These are phyloP conservation scores for Acrocephalus arundinaceus DNA, from an alignment of 2,113 vertebrate genomes.

Conservation along the genomic window DNA sequence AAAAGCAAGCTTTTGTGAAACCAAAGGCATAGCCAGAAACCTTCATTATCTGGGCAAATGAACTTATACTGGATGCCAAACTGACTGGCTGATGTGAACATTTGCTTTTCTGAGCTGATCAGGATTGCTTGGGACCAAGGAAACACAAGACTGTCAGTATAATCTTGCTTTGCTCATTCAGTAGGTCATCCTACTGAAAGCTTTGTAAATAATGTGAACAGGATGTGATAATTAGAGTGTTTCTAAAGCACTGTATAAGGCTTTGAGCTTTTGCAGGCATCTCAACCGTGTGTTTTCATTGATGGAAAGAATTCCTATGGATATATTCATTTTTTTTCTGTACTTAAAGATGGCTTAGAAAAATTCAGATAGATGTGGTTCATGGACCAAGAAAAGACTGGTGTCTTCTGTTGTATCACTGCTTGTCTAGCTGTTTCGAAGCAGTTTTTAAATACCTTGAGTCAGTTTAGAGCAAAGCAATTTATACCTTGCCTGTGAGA, in stretches of 20 bases:
- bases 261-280: not conserved
- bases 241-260: not conserved
- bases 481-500: not conserved
- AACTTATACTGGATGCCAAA: not conserved
- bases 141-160: not conserved
- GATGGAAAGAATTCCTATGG: not conserved
- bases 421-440: not conserved
- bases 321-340: not conserved
- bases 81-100: not conserved
- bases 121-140: not conserved
- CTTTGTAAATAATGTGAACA: slow-evolving; percentile 10
- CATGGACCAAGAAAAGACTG: not conserved
- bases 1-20: not conserved
- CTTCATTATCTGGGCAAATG: not conserved
- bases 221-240: not conserved
- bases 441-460: not conserved
- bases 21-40: not conserved
- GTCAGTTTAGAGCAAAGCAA: not conserved
- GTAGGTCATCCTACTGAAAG: not conserved
- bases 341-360: not conserved
- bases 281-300: not conserved
- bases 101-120: not conserved
- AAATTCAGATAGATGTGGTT: not conserved
- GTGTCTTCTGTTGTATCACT: not conserved
- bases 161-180: not conserved